Evolutionary conservation across 2,797 vertebrate species (phyloP), one percentile per base, ranked within the genome.

Genomic region (Eulemur coronatus): DNA sequence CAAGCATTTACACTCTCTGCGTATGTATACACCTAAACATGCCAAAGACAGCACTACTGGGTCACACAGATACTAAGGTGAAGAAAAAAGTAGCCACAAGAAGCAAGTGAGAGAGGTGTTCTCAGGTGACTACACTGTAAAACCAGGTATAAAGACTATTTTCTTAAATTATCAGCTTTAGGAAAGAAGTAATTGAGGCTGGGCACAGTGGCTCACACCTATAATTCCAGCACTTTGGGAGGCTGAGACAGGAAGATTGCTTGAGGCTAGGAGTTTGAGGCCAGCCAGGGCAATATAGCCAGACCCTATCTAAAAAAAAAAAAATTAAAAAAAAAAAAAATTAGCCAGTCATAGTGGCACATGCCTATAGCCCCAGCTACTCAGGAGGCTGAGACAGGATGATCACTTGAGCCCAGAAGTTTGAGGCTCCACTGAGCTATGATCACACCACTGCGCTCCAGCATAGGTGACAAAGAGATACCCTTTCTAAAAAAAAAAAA

Each of bases 71-170:
- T 14, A 80, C 30, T 30, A 30, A 33, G 15, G 46, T 38, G 14
- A 50, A 80, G 41, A 93, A 30, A 81, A 67, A 88, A 65, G 78
- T 1, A 84, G 30, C 43, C 50, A 50, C 57, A 70, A 43, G 24
- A 59, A 75, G 12, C 43, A 75, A 82, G 46, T 52, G 30, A 72
- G 46, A 73, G 13, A 52, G 69, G 59, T 72, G 26, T 55, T 72
- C 38, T 48, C 67, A 94, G 35, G 18, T 67, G 35, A 96, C 55
- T 43, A 69, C 65, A 95, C 24, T 95, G 76, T 5, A 97, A 91
- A 82, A 91, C 46, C 57, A 89, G 52, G 1, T 89, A 28, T 50
- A 87, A 90, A 97, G 69, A 30, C 14, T 38, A 75, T 26, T 67
- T 18, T 81, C 70, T 90, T 84, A 73, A 91, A 92, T 79, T 61